Conservation (phyloP, 2,797 vertebrate genomes). For the Gymnoscopelus microlampas region DNA sequence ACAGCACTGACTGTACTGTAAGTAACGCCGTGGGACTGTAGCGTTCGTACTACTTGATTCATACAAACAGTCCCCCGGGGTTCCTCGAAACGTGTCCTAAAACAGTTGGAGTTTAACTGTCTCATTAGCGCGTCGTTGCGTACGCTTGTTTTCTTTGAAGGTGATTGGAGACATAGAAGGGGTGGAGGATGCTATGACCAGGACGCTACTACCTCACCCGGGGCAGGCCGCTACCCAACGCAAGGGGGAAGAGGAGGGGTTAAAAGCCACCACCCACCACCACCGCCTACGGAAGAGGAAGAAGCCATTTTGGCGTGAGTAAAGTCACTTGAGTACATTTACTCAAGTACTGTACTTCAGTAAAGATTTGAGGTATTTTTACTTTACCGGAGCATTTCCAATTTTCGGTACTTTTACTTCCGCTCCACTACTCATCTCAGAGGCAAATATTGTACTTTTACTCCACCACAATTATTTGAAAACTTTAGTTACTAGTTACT, state of each 20-base stretch:
- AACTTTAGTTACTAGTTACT: no score
- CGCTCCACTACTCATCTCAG: no score
- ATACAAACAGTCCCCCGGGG: constrained; percentile 7
- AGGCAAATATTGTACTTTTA: no score
- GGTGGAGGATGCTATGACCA: constrained; percentile 42
- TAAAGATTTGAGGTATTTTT: no score
- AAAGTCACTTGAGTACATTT: no score
- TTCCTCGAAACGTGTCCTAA: constrained; percentile 10
- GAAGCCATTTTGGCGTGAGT: constrained; percentile 77
- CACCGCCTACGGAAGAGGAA: constrained; percentile 75
- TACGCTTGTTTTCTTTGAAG: constrained; percentile 66
- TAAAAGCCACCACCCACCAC: constrained; percentile 24
- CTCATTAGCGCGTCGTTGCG: not conserved
- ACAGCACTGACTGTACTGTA: not conserved
- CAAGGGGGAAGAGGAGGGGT: constrained; percentile 53
- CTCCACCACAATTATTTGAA: no score
- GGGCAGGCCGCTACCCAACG: constrained; percentile 57
- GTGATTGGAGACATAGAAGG: constrained; percentile 81
- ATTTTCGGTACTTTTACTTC: no score
- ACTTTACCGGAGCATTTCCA: no score
- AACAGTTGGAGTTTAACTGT: constrained; percentile 32
- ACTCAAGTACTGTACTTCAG: no score
- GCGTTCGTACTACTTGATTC: constrained; percentile 27
- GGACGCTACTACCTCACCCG: constrained; percentile 35
- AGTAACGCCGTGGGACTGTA: no score